phyloP scores from a whole-genome alignment of 1,140 invertebrate genomes.

The Drosophila chauvacae region DNA sequence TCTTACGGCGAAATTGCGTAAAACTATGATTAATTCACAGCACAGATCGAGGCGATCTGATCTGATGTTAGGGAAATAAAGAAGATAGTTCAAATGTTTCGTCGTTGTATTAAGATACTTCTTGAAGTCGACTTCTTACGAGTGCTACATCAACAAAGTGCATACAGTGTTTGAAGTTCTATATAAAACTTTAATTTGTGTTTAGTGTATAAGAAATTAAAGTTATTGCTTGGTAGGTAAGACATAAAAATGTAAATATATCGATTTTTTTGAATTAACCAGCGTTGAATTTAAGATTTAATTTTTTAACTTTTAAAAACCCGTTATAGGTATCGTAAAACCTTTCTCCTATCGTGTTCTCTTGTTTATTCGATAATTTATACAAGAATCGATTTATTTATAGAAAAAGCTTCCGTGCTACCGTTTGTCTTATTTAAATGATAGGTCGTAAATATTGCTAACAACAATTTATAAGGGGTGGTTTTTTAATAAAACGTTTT shows the following conservation, averaged over 20 bases:
- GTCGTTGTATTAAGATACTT: not conserved
- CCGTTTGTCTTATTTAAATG: no score
- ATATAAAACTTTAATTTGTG: not conserved
- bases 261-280: not conserved
- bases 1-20: conserved; percentile 25
- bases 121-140: not conserved
- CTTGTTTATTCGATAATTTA: no score
- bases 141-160: not conserved
- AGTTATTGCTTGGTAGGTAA: not conserved
- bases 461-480: no score
- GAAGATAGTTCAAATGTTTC: not conserved
- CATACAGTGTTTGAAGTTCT: not conserved
- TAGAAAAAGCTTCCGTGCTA: no score
- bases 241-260: not conserved
- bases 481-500: no score
- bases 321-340: no score
- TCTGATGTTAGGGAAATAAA: conserved; percentile 16
- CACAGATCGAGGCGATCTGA: conserved; percentile 13
- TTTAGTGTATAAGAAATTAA: not conserved
- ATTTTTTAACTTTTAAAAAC: no score
- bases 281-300: no score
- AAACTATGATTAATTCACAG: conserved; percentile 31
- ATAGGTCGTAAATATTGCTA: no score
- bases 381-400: no score
- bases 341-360: no score